Evolutionary conservation across 2,113 vertebrate genomes (phyloP).

Genomic region (Oncorhynchus keta): DNA sequence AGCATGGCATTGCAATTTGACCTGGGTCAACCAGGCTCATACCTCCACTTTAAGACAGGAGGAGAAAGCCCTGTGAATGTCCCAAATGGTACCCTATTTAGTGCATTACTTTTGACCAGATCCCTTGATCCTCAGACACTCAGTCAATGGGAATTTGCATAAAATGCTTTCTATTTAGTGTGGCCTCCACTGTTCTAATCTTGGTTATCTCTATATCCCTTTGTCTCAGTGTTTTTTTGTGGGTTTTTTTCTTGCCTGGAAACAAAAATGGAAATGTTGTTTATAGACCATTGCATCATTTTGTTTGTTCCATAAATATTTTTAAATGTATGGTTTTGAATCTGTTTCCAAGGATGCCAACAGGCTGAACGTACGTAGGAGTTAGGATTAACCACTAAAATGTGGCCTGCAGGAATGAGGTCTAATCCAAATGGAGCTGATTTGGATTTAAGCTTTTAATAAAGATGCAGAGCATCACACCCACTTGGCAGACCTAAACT

Average conservation of each 20-base stretch:
- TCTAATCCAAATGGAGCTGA: constrained; percentile 20
- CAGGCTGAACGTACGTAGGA: too few relatives aligned
- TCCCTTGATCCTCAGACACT: background rate
- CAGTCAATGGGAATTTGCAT: background rate
- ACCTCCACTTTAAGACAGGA: background rate
- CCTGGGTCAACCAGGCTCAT: background rate
- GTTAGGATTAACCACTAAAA: constrained; percentile 12
- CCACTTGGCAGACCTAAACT: constrained; percentile 16
- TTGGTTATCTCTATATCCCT: background rate
- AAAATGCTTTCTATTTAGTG: background rate
- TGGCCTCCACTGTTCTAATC: too few relatives aligned
- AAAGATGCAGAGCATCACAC: constrained; percentile 19
- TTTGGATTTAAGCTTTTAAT: constrained; percentile 34
- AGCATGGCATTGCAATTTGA: constrained; percentile 8
- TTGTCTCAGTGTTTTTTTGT: background rate
- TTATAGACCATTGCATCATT: constrained; percentile 23
- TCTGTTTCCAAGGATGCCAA: background rate
- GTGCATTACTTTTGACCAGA: too few relatives aligned
- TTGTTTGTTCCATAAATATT: constrained; percentile 33
- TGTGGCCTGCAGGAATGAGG: constrained; percentile 30
- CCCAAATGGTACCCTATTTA: too few relatives aligned
- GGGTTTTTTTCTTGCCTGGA: background rate
- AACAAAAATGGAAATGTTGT: constrained; percentile 6
- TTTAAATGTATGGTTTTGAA: constrained; percentile 18
- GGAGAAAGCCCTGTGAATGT: too few relatives aligned